A percentile compares a stretch with the other conserved stretches of the same genome.
These are phyloP conservation scores for Hydrozoanthus gracilis DNA, from an alignment of 92 coral and sea anemone species.

Conservation along the genomic window DNA sequence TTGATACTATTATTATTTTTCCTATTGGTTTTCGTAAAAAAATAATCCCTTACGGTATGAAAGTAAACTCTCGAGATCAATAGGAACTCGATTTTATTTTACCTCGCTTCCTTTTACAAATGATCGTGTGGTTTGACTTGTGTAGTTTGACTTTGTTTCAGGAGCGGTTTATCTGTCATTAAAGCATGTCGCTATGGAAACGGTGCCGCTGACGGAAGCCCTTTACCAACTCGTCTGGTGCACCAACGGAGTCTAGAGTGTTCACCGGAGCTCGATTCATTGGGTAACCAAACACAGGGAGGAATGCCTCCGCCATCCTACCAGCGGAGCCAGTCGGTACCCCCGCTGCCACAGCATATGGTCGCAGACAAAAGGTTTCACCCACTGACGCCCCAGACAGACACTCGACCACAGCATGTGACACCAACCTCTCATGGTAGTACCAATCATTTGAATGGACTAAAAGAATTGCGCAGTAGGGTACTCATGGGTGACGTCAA, in stretches of 20 bases:
- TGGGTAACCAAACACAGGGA: conserved; percentile 79
- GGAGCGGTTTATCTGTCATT: conserved; percentile 52
- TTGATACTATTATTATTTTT: too few relatives aligned
- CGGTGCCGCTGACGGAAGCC: conserved; percentile 65
- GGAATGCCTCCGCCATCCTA: conserved; percentile 79
- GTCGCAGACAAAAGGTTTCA: conserved; percentile 83
- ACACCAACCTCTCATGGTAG: conserved; percentile 82
- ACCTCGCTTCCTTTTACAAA: neutral
- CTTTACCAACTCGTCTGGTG: conserved; percentile 63
- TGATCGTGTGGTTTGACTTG: neutral
- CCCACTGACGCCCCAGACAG: conserved; percentile 97
- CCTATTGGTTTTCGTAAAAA: too few relatives aligned
- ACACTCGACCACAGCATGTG: conserved; percentile 82
- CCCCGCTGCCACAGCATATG: conserved; percentile 93
- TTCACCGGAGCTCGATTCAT: conserved; percentile 84
- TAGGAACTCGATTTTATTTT: too few relatives aligned
- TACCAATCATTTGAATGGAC: conserved; percentile 86
- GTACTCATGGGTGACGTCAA: conserved; percentile 97
- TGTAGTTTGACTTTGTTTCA: neutral
- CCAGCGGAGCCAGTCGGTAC: conserved; percentile 97
- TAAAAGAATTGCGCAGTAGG: conserved; percentile 94
- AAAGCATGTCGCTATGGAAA: conserved; percentile 87
- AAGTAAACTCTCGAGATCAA: too few relatives aligned
- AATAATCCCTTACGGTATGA: too few relatives aligned
- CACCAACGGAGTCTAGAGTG: conserved; percentile 77